These are phyloP conservation scores for Diprion similis DNA, from an alignment of 1,140 invertebrate species.

Conservation along the genomic window DNA sequence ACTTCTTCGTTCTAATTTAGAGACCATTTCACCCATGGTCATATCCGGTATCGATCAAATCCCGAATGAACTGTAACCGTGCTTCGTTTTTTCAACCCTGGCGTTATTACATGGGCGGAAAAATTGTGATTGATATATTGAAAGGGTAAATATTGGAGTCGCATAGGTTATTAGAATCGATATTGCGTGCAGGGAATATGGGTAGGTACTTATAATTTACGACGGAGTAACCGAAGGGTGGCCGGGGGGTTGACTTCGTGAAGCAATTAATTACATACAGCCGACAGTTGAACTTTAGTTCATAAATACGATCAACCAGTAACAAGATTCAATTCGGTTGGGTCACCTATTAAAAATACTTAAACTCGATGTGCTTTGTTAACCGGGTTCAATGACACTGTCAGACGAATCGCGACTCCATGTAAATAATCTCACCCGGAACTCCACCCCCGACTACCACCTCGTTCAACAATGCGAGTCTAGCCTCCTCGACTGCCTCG, in stretches of 20 bases:
- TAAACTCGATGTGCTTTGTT: constrained; percentile 30
- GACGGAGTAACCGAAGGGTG: too few relatives aligned
- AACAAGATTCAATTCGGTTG: constrained; percentile 33
- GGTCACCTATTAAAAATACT: constrained; percentile 51
- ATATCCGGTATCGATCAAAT: too few relatives aligned
- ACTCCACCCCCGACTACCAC: background rate
- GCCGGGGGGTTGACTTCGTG: background rate
- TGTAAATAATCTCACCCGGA: constrained; percentile 2
- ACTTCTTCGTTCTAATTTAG: too few relatives aligned
- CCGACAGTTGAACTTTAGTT: background rate
- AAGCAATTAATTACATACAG: background rate
- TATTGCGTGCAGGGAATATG: too few relatives aligned
- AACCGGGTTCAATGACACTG: background rate
- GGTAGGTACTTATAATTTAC: too few relatives aligned
- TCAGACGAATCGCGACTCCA: constrained; percentile 1
- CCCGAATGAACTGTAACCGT: too few relatives aligned
- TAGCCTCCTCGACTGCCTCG: constrained; percentile 30
- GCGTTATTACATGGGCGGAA: too few relatives aligned
- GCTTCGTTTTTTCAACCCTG: too few relatives aligned
- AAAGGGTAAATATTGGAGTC: too few relatives aligned
- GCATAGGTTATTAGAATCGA: too few relatives aligned
- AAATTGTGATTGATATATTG: too few relatives aligned
- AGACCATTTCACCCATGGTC: too few relatives aligned
- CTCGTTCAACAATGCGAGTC: constrained; percentile 39
- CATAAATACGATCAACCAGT: background rate